Percentiles rank a stretch among this genome's conserved stretches.
phyloP scores from a whole-genome alignment of 2,797 vertebrate species.

The Smutsia gigantea region DNA sequence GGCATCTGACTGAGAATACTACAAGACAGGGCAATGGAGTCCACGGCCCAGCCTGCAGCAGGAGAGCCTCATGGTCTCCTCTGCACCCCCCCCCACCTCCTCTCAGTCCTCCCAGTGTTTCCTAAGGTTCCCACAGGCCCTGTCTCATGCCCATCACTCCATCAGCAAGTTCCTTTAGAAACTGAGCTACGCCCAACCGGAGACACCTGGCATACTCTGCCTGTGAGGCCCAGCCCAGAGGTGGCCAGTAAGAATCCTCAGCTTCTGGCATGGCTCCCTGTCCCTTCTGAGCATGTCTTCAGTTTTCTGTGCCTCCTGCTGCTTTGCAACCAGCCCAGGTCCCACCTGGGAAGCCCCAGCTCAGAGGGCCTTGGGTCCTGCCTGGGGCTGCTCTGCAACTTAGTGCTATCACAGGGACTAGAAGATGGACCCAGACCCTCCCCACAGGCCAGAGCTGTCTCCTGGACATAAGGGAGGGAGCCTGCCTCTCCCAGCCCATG shows the following conservation, averaged over 20 bases:
- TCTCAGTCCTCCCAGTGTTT: not conserved
- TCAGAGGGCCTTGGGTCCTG: too few species aligned
- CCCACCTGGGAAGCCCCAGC: not conserved
- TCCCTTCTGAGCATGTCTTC: not conserved
- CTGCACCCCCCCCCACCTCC: fast-evolving
- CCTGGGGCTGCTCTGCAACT: not conserved
- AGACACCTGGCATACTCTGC: not conserved
- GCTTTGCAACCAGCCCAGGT: not conserved
- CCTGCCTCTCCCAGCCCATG: too few species aligned
- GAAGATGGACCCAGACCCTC: not conserved
- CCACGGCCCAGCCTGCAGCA: not conserved
- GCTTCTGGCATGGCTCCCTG: not conserved
- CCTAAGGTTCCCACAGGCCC: not conserved
- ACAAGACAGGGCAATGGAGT: not conserved
- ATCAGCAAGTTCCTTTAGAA: not conserved
- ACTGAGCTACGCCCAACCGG: not conserved
- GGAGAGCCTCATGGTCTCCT: not conserved
- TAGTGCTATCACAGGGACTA: not conserved
- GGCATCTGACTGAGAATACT: not conserved
- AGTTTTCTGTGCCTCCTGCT: not conserved
- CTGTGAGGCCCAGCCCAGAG: not conserved
- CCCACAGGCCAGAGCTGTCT: not conserved
- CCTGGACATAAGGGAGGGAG: not conserved
- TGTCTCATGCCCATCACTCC: not conserved
- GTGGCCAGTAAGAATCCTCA: not conserved